Evolutionary conservation across 2,888 invertebrate genomes (phyloP), one percentile per base, ranked within the genome.

Genomic region (Oegoconia quadripuncta): DNA sequence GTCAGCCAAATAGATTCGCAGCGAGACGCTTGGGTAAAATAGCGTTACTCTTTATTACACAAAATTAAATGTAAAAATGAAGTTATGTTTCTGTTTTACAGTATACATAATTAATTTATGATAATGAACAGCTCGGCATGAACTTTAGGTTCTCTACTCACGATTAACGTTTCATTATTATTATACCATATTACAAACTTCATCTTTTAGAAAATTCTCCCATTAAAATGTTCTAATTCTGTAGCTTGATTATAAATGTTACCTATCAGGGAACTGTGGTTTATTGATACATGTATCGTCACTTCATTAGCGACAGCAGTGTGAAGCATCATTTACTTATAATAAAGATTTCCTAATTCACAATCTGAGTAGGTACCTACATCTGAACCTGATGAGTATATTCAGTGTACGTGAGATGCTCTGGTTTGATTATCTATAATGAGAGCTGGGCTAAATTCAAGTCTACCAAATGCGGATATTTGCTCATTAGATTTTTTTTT

Each of bases 101-200:
- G 69, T 61, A 72, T 71, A 60, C 71, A 71, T 76, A 73, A 75
- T 75, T 72, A 72, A 76, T 73, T 63, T 70, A 72, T 72, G 67
- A 50, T 72, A 70, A 73, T 70, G 50, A 50, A 44, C 52, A 48
- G 54, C 56, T 51, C 58, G 48, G 46, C 55, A 50, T 47, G 50
- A 51, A 58, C 59, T 55, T 59, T 55, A 59, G 60, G 55, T 48
- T 47, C 60, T 59, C 63, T 54, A 48, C 51, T 55, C 66, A 66
- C n/a, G n/a, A n/a, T n/a, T n/a, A n/a, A n/a, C n/a, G n/a, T n/a
- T n/a, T n/a, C n/a, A n/a, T n/a, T n/a, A n/a, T n/a, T n/a, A n/a
- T n/a, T n/a, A n/a, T n/a, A n/a, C n/a, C n/a, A n/a, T n/a, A n/a
- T n/a, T n/a, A n/a, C n/a, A n/a, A n/a, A n/a, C n/a, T n/a, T n/a